phyloP scores from a whole-genome alignment of 1,140 invertebrate genomes.

The Drosophila lowei region DNA sequence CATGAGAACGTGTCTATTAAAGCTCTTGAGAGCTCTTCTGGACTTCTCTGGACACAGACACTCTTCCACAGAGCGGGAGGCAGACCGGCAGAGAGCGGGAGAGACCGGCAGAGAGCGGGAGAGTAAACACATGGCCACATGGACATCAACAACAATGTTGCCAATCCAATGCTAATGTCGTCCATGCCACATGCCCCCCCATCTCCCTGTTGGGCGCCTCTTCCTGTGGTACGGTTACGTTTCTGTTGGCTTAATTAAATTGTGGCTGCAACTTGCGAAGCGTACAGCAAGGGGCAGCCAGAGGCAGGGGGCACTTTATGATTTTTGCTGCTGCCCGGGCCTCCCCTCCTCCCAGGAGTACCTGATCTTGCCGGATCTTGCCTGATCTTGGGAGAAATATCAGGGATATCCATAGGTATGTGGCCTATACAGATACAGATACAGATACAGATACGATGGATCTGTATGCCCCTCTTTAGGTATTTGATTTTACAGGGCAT shows the following conservation, averaged over 20 bases:
- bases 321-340: slow-evolving; percentile 7
- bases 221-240: slow-evolving; percentile 48
- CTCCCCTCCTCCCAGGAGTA: too few relatives aligned
- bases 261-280: slow-evolving; percentile 76
- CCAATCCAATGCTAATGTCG: slow-evolving; percentile 48
- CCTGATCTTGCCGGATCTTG: too few relatives aligned
- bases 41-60: slow-evolving; percentile 34
- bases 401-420: too few relatives aligned
- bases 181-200: slow-evolving; percentile 16
- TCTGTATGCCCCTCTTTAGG: too few relatives aligned
- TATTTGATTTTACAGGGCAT: not conserved
- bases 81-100: not conserved
- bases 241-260: slow-evolving; percentile 81
- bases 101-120: slow-evolving; percentile 7
- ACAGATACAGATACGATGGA: too few relatives aligned
- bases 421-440: too few relatives aligned
- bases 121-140: slow-evolving; percentile 49
- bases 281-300: slow-evolving; percentile 36
- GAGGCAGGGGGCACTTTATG: slow-evolving; percentile 21
- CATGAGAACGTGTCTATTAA: slow-evolving; percentile 59
- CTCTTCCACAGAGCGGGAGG: not conserved
- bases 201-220: not conserved
- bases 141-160: slow-evolving; percentile 55
- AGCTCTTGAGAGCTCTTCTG: slow-evolving; percentile 26
- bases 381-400: too few relatives aligned